Evolutionary conservation across 1,140 invertebrate species (phyloP), one percentile per base, ranked within the genome.

Genomic region (Pinna nobilis): DNA sequence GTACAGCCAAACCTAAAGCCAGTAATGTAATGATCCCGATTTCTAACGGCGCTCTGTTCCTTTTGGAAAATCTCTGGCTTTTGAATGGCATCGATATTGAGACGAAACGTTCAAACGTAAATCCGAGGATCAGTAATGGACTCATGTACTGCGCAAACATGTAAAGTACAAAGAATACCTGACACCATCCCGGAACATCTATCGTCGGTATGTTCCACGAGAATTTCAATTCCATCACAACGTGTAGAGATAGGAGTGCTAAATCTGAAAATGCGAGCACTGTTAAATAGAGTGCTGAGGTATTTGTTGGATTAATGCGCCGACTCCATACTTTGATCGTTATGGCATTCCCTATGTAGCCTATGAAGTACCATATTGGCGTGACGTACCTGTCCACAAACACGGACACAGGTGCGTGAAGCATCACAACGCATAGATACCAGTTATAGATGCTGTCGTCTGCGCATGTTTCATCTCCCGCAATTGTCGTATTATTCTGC

Each of bases 101-200:
- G 32, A 98, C 94, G 89, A 96, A 98, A 49, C 97, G 91, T 89
- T 99, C 97, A 74, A 97, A 91, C 0, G 97, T 98, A 33, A 98
- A 97, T 5, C 94, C 95, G 2, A 88, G 66, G 1, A 88, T 86
- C 1, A 88, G 78, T 5, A 83, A 57, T 0, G 84, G 81, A 18
- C 81, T 83, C 66, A 86, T 72, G 67, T 86, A 86, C 69, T 87
- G 82, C 23, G 82, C 78, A 25, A 80, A 67, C 59, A 83, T 78
- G 64, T 75, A 86, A 41, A 82, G 60, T 6, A 85, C 71, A 39
- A 74, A 66, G 50, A 80, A 82, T 1, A 70, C 63, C 59, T 80
- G 77, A 44, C 84, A 86, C 37, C 76, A 57, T 0, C 60, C 71
- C 4, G 69, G 72, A 4, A 39, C 66, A 53, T 81, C 74, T 23